Percentiles rank a stretch among this genome's conserved stretches.
phyloP scores from a whole-genome alignment of 2,797 vertebrate species.

The Coranthus polyacanthus region DNA sequence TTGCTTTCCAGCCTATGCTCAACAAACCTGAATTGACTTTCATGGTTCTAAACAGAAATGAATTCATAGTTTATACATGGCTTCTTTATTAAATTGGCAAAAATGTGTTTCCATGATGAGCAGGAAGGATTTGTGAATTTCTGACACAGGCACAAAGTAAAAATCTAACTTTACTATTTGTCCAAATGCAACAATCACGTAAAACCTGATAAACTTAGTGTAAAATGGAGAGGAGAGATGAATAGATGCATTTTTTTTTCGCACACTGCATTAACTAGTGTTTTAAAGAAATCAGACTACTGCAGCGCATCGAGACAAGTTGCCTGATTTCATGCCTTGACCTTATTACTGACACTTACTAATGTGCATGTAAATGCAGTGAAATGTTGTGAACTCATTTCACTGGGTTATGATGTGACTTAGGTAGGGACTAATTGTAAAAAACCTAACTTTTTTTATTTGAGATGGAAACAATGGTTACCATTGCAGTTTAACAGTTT shows the following conservation, averaged over 20 bases:
- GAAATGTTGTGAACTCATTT: conserved; percentile 27
- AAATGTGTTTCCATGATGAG: not conserved
- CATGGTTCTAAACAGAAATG: not conserved
- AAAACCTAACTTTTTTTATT: conserved; percentile 9
- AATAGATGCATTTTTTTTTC: not conserved
- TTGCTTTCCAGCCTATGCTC: not conserved
- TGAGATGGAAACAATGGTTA: conserved; percentile 31
- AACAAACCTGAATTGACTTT: not conserved
- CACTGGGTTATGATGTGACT: conserved; percentile 19
- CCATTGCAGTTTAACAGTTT: conserved; percentile 47
- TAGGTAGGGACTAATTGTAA: conserved; percentile 18
- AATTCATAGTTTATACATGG: too few species aligned
- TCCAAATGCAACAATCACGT: not conserved
- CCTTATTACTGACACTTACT: conserved; percentile 15
- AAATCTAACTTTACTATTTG: conserved; percentile 2
- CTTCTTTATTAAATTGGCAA: conserved; percentile 7
- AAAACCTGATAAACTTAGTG: not conserved
- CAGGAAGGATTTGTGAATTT: not conserved
- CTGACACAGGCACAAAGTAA: not conserved
- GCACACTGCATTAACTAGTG: not conserved
- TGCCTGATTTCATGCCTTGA: conserved; percentile 37
- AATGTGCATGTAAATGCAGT: conserved; percentile 58
- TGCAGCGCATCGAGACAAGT: conserved; percentile 1
- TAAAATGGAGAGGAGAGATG: not conserved
- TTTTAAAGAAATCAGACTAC: not conserved